These are phyloP conservation scores for Stichopus horrens DNA, from an alignment of 53 echinoderm and acorn worm species.

Conservation along the genomic window DNA sequence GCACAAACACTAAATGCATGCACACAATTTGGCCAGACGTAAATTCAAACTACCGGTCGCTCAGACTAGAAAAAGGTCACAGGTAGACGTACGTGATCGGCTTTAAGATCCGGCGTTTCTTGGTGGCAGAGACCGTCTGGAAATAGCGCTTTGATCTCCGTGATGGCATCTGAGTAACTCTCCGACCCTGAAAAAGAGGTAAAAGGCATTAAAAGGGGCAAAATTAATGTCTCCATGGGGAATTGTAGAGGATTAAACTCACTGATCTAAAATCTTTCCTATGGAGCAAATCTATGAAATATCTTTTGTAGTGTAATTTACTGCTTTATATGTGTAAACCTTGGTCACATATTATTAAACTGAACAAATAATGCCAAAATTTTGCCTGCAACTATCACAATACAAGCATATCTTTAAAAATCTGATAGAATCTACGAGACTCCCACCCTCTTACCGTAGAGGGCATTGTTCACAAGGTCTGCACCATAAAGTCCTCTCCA, in stretches of 20 bases:
- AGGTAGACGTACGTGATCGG: constrained; percentile 69
- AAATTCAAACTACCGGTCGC: background rate
- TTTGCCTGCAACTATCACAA: no score
- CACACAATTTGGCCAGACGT: background rate
- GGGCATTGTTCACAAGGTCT: constrained; percentile 88
- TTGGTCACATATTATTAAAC: no score
- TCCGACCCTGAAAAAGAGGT: constrained; percentile 60
- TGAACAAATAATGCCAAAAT: no score
- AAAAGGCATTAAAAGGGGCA: no score
- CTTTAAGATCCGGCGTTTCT: constrained; percentile 80
- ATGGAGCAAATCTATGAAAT: no score
- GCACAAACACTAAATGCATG: background rate
- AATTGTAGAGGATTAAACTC: no score
- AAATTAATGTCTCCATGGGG: no score
- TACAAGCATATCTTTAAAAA: no score
- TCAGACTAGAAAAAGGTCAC: background rate
- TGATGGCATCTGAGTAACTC: constrained; percentile 71
- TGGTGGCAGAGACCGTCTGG: constrained; percentile 79
- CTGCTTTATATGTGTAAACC: no score
- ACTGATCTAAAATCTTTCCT: no score
- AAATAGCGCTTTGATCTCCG: constrained; percentile 80
- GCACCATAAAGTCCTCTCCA: constrained; percentile 95
- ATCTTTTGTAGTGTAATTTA: no score
- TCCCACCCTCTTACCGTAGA: constrained; percentile 65
- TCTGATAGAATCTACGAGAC: background rate